Percentiles rank a stretch among this genome's conserved stretches.
Conservation (phyloP, 2,888 invertebrate species). For the Eupithecia pulchellata region DNA sequence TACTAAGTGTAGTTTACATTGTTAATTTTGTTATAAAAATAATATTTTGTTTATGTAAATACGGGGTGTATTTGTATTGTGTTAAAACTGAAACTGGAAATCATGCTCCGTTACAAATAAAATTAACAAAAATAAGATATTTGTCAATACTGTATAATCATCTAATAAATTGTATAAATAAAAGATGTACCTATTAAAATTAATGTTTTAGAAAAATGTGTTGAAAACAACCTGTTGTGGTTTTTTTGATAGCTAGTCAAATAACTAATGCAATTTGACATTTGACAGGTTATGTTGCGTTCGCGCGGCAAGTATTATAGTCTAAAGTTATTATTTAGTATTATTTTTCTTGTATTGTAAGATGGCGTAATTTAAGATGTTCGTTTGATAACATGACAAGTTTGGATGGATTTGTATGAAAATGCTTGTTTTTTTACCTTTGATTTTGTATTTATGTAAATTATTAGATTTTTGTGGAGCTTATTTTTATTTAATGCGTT, state of each 20-base stretch:
- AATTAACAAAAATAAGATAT: background rate
- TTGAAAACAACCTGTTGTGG: conserved; percentile 49
- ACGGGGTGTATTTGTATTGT: conserved; percentile 25
- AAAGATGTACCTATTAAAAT: conserved; percentile 37
- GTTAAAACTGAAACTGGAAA: background rate
- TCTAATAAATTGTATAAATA: conserved; percentile 38
- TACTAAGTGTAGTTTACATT: conserved; percentile 38
- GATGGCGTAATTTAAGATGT: conserved; percentile 83
- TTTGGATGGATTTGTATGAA: conserved; percentile 67
- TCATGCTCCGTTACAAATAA: conserved; percentile 17
- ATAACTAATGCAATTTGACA: conserved; percentile 69
- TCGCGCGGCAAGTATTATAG: conserved; percentile 69
- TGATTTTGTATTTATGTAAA: conserved; percentile 68
- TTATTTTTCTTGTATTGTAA: conserved; percentile 73
- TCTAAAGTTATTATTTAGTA: conserved; percentile 65
- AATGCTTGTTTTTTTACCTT: conserved; percentile 67
- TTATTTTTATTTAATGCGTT: conserved; percentile 63
- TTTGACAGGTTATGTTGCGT: conserved; percentile 63
- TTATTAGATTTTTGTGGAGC: conserved; percentile 68
- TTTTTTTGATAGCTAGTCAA: conserved; percentile 79
- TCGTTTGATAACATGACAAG: conserved; percentile 82
- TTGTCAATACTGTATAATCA: conserved; percentile 36
- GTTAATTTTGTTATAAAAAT: conserved; percentile 36
- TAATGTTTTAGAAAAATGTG: conserved; percentile 41
- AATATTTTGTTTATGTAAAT: conserved; percentile 22